Evolutionary conservation across 2,888 invertebrate genomes (phyloP).

Genomic region (Drosophila suboccidentalis): DNA sequence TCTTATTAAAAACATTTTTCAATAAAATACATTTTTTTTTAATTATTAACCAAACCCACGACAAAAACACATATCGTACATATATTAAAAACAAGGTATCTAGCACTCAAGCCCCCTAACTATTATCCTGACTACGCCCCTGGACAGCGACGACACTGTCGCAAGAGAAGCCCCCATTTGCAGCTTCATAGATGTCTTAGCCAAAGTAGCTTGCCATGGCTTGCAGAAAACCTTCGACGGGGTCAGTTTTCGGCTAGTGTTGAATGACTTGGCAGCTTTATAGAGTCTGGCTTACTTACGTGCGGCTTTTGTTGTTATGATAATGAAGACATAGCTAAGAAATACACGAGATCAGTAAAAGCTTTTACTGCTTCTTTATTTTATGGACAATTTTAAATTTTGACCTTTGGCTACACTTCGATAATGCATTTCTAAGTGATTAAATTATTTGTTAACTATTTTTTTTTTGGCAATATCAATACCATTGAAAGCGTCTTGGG

Average conservation of each 20-base stretch:
- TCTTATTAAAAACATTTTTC: too few relatives aligned
- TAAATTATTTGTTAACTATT: not conserved
- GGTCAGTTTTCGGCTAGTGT: conserved; percentile 59
- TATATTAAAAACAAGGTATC: too few relatives aligned
- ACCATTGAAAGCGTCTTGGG: conserved; percentile 19
- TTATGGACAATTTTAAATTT: not conserved
- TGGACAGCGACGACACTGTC: conserved; percentile 9
- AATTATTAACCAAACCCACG: too few relatives aligned
- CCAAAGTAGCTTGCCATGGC: conserved; percentile 58
- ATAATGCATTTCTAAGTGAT: conserved; percentile 16
- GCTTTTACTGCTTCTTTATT: not conserved
- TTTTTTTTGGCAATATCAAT: conserved; percentile 12
- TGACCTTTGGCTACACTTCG: not conserved
- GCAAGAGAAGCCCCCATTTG: conserved; percentile 28
- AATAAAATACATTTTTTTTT: too few relatives aligned
- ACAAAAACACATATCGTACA: too few relatives aligned
- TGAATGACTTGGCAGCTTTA: conserved; percentile 62
- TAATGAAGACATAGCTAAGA: conserved; percentile 37
- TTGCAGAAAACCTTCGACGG: conserved; percentile 60
- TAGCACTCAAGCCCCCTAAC: too few relatives aligned
- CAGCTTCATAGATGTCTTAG: conserved; percentile 11
- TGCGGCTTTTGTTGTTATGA: conserved; percentile 42
- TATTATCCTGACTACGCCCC: not conserved
- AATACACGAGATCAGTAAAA: conserved; percentile 17
- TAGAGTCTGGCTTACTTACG: conserved; percentile 57